A percentile compares a stretch with the other conserved stretches of the same genome.
These are phyloP conservation scores for Sylvilagus bachmani DNA, from an alignment of 2,113 vertebrate species.

Conservation along the genomic window DNA sequence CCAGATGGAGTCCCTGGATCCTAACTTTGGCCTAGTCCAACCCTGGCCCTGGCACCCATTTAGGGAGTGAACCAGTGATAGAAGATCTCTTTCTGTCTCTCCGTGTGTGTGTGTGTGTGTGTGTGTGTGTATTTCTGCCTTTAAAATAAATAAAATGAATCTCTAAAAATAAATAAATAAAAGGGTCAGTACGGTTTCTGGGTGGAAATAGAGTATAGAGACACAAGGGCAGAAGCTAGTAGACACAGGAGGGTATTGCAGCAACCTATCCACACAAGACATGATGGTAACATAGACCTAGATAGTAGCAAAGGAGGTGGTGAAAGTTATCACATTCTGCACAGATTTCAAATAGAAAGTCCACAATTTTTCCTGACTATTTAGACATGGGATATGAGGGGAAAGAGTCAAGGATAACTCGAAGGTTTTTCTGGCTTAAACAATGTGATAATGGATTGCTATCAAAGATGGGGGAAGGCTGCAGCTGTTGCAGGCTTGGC, in stretches of 20 bases:
- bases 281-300: neutral
- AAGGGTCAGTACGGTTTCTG: neutral
- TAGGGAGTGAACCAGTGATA: too few relatives aligned
- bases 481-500: neutral
- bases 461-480: neutral
- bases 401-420: conserved; percentile 14
- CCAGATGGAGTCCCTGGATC: too few relatives aligned
- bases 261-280: neutral
- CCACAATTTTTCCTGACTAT: neutral
- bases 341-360: neutral
- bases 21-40: too few relatives aligned
- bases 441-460: neutral
- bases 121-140: too few relatives aligned
- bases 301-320: neutral
- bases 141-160: too few relatives aligned
- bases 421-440: neutral
- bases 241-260: neutral
- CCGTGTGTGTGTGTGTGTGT: too few relatives aligned
- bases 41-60: too few relatives aligned
- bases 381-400: neutral
- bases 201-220: neutral
- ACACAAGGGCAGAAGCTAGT: neutral
- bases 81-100: too few relatives aligned
- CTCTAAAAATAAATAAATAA: neutral
- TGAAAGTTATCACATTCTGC: neutral